These are phyloP conservation scores for Aeoliscus strigatus DNA, from an alignment of 2,797 vertebrate genomes.

Conservation along the genomic window DNA sequence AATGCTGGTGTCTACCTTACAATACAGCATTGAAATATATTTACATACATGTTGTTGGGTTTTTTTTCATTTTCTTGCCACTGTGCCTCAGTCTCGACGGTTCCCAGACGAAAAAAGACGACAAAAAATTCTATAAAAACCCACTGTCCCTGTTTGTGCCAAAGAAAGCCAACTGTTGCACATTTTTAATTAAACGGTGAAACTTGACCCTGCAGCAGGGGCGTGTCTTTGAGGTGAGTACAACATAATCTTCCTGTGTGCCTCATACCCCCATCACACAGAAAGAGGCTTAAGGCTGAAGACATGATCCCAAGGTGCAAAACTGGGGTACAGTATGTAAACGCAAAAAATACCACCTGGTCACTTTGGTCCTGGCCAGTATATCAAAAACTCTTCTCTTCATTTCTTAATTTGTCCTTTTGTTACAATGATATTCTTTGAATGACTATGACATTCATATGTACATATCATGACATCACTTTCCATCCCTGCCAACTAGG, in stretches of 20 bases:
- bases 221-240: conserved; percentile 45
- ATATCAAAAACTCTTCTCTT: background rate
- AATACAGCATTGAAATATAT: no score
- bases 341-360: no score
- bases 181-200: conserved; percentile 77
- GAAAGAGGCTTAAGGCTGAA: conserved; percentile 22
- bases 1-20: background rate
- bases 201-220: conserved; percentile 54
- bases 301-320: conserved; percentile 22
- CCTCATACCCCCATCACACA: conserved; percentile 29
- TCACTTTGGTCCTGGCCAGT: background rate
- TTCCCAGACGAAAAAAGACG: no score
- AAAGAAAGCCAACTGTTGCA: conserved; percentile 68
- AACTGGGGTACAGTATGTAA: conserved; percentile 12
- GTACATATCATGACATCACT: no score
- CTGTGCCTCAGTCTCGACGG: conserved; percentile 7
- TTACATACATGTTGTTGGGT: conserved; percentile 10
- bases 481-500: no score
- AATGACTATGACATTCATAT: no score
- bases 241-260: conserved; percentile 46
- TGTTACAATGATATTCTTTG: no score
- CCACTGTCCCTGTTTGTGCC: no score
- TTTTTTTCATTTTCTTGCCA: conserved; percentile 18
- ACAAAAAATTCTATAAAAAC: no score
- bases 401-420: no score